Conservation (phyloP, 2,797 vertebrate genomes). For the Arnoldichthys spilopterus region DNA sequence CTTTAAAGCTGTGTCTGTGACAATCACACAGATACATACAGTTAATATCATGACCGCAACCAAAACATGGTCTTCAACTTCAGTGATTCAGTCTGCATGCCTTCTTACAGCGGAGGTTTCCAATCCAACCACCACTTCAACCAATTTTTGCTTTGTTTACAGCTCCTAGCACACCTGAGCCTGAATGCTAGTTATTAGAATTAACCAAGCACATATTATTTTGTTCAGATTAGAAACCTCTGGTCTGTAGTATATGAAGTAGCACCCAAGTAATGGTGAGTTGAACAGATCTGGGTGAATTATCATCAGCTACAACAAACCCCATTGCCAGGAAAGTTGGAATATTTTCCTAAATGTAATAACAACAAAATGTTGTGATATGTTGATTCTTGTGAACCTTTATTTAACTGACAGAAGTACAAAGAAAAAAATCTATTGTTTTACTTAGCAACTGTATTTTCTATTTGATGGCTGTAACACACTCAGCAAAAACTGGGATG, state of each 20-base stretch:
- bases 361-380: too few species aligned
- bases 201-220: too few species aligned
- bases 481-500: too few species aligned
- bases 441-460: too few species aligned
- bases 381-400: too few species aligned
- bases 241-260: background rate
- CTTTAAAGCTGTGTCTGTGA: constrained; percentile 64
- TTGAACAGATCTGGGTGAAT: background rate
- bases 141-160: background rate
- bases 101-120: background rate
- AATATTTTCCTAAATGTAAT: too few species aligned
- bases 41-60: background rate
- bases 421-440: too few species aligned
- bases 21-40: constrained; percentile 44
- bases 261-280: background rate
- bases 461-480: too few species aligned
- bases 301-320: background rate
- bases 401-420: too few species aligned
- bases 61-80: background rate
- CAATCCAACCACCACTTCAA: background rate
- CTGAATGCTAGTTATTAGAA: too few species aligned
- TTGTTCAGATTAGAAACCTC: background rate
- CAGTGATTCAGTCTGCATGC: background rate
- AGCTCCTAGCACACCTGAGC: background rate
- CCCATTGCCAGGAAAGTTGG: too few species aligned